Base-by-base conservation (phyloP, 2,888 invertebrate genomes). In the Tiliacea aurago region DNA sequence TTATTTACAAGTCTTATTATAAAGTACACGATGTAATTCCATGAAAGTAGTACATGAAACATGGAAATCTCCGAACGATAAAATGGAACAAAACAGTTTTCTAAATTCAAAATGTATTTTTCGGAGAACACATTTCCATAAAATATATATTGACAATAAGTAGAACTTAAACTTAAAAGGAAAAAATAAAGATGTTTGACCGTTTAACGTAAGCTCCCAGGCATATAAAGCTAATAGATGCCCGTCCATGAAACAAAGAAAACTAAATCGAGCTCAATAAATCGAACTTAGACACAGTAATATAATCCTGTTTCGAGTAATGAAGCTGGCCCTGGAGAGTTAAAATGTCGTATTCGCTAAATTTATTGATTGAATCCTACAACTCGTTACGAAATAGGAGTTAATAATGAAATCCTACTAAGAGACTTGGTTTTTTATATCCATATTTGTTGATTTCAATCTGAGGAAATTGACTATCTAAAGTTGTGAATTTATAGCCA, bases 201-300 rank as follows among this genome's bases (percentile, higher is more conserved):
- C 55, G 47, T 61, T 65, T 56, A 59, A 37, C 23, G 41, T 41
- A 49, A 56, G 15, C 3, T 37, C 23, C 33, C 20, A 51, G 9
- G n/a, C 55, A 51, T 45, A 41, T 37, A 53, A 56, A 59, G 20
- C 51, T 59, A 70, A 74, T 70, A 65, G 23, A 74, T 63, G 59
- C n/a, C 61, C 70, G 62, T 53, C 41, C 61, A 45, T 65, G 67
- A 77, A 80, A 80, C 78, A 81, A 81, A 86, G 73, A 78, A 78
- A 87, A 77, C 72, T 77, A 80, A 76, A 79, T 76, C 59, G 64
- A 80, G 74, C 81, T 77, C 65, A 81, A 85, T 81, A 86, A 85
- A 84, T 74, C 80, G 69, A 83, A 80, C 78, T 80, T 83, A 77
- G 74, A 74, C 71, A 76, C 78, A 75, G 84, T 85, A 84, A 84